A percentile compares a stretch with the other conserved stretches of the same genome.
Conservation (phyloP, 2,797 vertebrate genomes). For the Pantherophis alleghaniensis region DNA sequence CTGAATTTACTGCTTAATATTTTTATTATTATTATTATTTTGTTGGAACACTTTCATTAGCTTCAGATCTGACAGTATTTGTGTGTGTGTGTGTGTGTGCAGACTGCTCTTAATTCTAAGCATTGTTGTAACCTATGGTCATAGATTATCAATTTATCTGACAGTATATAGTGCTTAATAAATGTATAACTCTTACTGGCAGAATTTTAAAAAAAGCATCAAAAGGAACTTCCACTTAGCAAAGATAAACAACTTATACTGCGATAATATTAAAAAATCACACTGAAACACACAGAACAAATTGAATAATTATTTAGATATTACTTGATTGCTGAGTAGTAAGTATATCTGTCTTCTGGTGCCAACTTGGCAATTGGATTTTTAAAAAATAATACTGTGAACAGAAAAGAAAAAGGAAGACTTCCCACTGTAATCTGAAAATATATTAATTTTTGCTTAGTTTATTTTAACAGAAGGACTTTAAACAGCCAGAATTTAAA, state of each 20-base stretch:
- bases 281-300: background rate
- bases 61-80: background rate
- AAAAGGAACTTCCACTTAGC: constrained; percentile 5
- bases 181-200: background rate
- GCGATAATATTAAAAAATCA: background rate
- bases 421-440: constrained; percentile 37
- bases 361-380: too few species aligned
- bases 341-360: too few species aligned
- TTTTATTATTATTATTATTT: background rate
- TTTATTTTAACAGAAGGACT: constrained; percentile 58
- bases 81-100: too few species aligned
- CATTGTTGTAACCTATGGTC: background rate
- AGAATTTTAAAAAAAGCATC: background rate
- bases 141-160: background rate
- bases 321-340: background rate
- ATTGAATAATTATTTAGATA: background rate
- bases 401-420: constrained; percentile 1
- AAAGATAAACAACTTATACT: background rate
- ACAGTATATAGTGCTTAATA: background rate
- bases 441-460: constrained; percentile 62
- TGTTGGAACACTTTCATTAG: background rate
- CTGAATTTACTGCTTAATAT: background rate
- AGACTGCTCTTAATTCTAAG: background rate
- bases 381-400: background rate
- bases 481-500: constrained; percentile 63